These are phyloP conservation scores for Ia io DNA, from an alignment of 2,113 vertebrate species.

Conservation along the genomic window DNA sequence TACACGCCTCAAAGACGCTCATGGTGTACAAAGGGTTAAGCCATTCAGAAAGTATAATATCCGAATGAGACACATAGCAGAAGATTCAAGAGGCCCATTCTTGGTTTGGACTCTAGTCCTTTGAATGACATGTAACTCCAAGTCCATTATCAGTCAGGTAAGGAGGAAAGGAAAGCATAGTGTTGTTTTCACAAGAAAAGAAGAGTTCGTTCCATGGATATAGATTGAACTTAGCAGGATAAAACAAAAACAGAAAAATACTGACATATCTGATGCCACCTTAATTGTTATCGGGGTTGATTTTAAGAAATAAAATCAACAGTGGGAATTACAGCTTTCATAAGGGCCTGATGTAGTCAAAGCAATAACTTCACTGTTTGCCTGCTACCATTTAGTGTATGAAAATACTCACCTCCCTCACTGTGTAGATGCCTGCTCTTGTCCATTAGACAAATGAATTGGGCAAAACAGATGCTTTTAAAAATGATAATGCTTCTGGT, in stretches of 20 bases:
- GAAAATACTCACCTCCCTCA: neutral
- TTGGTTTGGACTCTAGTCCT: neutral
- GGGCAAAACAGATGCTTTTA: constrained; percentile 19
- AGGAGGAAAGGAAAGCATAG: constrained; percentile 44
- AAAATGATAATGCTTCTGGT: neutral
- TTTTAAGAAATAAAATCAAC: neutral
- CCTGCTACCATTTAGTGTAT: neutral
- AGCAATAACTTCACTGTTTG: neutral
- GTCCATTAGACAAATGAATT: neutral
- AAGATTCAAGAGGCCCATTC: neutral
- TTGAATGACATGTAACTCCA: neutral
- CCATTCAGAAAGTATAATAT: neutral
- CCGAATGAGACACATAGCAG: neutral
- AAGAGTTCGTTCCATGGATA: neutral
- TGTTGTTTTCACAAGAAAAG: constrained; percentile 29
- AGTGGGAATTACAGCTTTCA: constrained; percentile 26
- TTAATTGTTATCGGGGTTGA: constrained; percentile 42
- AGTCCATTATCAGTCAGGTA: neutral
- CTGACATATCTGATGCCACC: constrained; percentile 41
- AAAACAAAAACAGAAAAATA: constrained; percentile 30
- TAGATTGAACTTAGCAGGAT: constrained; percentile 64
- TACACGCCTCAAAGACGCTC: too few relatives aligned
- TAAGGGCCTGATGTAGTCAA: neutral
- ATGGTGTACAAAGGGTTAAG: neutral
- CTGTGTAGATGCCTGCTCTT: neutral